phyloP scores from a whole-genome alignment of 2,113 vertebrate genomes.

The Ancistrus triradiatus region DNA sequence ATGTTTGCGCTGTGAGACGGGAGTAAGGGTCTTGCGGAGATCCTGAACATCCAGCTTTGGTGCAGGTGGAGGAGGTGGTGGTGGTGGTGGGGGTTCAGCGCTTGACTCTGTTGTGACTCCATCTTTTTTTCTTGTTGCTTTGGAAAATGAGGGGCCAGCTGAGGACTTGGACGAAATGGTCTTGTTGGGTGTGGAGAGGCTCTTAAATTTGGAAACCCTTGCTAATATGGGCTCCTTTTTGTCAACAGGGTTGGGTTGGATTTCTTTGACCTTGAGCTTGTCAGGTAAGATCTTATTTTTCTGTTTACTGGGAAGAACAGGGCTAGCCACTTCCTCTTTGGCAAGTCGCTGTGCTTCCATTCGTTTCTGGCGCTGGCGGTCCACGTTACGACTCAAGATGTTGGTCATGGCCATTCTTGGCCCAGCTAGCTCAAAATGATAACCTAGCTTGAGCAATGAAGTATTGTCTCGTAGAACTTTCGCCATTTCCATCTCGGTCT shows the following conservation, averaged over 20 bases:
- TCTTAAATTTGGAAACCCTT: conserved; percentile 34
- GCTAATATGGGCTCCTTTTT: conserved; percentile 30
- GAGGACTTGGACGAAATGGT: neutral
- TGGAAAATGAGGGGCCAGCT: neutral
- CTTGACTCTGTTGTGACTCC: neutral
- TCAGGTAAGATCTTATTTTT: conserved; percentile 14
- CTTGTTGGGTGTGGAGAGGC: conserved; percentile 7
- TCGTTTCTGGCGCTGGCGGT: conserved; percentile 77
- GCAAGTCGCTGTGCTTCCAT: conserved; percentile 62
- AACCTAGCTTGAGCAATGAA: conserved; percentile 80
- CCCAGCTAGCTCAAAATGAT: conserved; percentile 82
- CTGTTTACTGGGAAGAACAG: neutral
- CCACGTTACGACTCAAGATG: conserved; percentile 83
- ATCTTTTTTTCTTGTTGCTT: conserved; percentile 14
- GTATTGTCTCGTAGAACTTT: conserved; percentile 78
- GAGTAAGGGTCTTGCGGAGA: conserved; percentile 71
- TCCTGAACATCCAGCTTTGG: conserved; percentile 68
- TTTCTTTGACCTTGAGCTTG: neutral
- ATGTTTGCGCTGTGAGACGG: conserved; percentile 75
- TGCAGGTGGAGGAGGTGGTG: conserved; percentile 56
- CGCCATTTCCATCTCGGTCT: conserved; percentile 85
- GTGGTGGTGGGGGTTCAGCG: neutral
- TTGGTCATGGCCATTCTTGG: conserved; percentile 83
- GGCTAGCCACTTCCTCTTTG: conserved; percentile 1
- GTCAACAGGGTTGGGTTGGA: neutral